Conservation (phyloP, 2,888 invertebrate genomes). For the Rhagonycha fulva region DNA sequence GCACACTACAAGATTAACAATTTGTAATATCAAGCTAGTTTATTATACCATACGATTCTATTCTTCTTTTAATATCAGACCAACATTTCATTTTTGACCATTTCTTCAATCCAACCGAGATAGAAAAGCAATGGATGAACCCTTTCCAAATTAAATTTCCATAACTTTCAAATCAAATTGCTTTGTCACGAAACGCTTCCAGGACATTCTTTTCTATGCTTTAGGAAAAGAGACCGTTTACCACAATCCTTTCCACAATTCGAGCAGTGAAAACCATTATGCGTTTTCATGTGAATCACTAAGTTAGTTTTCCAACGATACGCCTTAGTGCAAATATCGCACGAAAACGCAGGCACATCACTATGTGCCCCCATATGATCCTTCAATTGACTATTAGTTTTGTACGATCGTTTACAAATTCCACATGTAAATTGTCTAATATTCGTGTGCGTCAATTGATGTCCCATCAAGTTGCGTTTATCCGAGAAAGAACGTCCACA, state of each 20-base stretch:
- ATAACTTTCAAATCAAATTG: background rate
- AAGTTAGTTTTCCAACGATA: conserved; percentile 51
- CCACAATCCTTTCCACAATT: conserved; percentile 34
- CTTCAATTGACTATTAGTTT: conserved; percentile 46
- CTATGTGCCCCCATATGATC: conserved; percentile 48
- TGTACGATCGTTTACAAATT: conserved; percentile 47
- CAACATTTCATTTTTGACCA: background rate
- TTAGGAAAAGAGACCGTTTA: background rate
- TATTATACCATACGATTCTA: background rate
- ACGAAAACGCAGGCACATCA: conserved; percentile 40
- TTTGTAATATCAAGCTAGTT: background rate
- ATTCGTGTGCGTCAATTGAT: conserved; percentile 47
- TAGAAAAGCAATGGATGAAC: background rate
- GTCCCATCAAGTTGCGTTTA: conserved; percentile 52
- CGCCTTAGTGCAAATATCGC: conserved; percentile 46
- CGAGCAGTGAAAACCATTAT: conserved; percentile 36
- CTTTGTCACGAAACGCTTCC: background rate
- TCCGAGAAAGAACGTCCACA: conserved; percentile 52
- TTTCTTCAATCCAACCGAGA: background rate
- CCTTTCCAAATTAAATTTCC: background rate
- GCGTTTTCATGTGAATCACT: conserved; percentile 46
- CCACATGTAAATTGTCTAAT: conserved; percentile 43
- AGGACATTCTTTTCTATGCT: background rate
- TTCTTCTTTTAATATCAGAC: background rate
- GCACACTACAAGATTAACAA: background rate